These are phyloP conservation scores for Euproctis similis DNA, from an alignment of 2,888 invertebrate genomes.

Conservation along the genomic window DNA sequence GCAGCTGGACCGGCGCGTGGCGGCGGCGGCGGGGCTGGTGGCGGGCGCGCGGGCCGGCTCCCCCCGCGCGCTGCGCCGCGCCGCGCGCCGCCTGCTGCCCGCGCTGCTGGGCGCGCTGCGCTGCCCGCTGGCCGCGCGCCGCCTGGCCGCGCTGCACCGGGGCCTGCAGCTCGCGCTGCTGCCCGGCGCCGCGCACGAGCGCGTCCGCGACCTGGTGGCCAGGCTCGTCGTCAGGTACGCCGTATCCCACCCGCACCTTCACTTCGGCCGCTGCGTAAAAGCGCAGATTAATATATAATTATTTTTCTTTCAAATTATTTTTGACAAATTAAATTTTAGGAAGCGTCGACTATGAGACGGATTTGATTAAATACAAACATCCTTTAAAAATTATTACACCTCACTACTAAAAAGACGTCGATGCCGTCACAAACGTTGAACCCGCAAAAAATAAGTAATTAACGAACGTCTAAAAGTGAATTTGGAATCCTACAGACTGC, in stretches of 20 bases:
- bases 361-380: too few species aligned
- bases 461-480: too few species aligned
- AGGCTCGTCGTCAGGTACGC: slow-evolving; percentile 83
- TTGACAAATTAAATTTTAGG: too few species aligned
- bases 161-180: slow-evolving; percentile 69
- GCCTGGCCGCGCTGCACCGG: slow-evolving; percentile 54
- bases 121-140: slow-evolving; percentile 86
- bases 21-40: slow-evolving; percentile 57
- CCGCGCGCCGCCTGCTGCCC: slow-evolving; percentile 37
- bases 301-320: too few species aligned
- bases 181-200: slow-evolving; percentile 45
- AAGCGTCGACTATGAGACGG: too few species aligned
- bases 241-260: too few species aligned
- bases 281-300: too few species aligned
- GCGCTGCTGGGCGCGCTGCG: slow-evolving; percentile 79
- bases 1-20: slow-evolving; percentile 47
- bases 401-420: too few species aligned
- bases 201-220: slow-evolving; percentile 78
- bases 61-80: slow-evolving; percentile 44
- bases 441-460: too few species aligned
- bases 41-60: slow-evolving; percentile 67
- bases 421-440: too few species aligned
- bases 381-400: too few species aligned
- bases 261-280: too few species aligned
- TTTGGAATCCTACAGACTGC: slow-evolving; percentile 66